Conservation (phyloP, 2,888 invertebrate genomes). For the Aplocera efformata region DNA sequence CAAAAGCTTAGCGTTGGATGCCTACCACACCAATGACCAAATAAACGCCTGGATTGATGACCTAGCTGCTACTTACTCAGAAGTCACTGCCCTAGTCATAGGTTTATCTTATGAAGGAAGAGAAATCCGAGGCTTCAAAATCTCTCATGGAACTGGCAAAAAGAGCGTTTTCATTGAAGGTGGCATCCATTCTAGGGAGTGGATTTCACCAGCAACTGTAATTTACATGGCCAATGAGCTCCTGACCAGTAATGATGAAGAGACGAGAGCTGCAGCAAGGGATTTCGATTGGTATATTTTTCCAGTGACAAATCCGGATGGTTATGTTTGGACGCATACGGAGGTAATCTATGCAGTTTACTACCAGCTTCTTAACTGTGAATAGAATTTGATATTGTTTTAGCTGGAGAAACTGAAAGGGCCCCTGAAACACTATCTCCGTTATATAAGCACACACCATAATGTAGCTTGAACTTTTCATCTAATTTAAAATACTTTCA, state of each 20-base stretch:
- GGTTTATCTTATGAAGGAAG: slow-evolving; percentile 71
- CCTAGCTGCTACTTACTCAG: slow-evolving; percentile 64
- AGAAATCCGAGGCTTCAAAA: slow-evolving; percentile 70
- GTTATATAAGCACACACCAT: too few relatives aligned
- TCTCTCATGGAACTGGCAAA: slow-evolving; percentile 56
- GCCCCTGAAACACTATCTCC: too few relatives aligned
- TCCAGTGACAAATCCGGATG: slow-evolving; percentile 89
- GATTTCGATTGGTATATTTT: slow-evolving; percentile 87
- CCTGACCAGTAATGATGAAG: slow-evolving; percentile 72
- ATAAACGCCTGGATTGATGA: slow-evolving; percentile 81
- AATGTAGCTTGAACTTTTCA: too few relatives aligned
- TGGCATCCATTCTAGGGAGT: slow-evolving; percentile 88
- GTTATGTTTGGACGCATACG: slow-evolving; percentile 85
- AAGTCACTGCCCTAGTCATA: slow-evolving; percentile 56
- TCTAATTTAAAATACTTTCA: too few relatives aligned
- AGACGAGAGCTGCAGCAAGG: slow-evolving; percentile 67
- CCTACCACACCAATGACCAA: slow-evolving; percentile 81
- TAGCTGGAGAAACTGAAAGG: too few relatives aligned
- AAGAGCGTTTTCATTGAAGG: slow-evolving; percentile 63
- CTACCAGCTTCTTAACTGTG: too few relatives aligned
- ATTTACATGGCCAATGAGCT: slow-evolving; percentile 83
- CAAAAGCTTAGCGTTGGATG: slow-evolving; percentile 75
- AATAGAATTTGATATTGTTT: too few relatives aligned
- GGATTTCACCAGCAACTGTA: slow-evolving; percentile 84
- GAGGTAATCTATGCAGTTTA: slow-evolving; percentile 47